Base-by-base conservation (phyloP, 1,140 invertebrate species). In the Brachionus plicatilis region DNA sequence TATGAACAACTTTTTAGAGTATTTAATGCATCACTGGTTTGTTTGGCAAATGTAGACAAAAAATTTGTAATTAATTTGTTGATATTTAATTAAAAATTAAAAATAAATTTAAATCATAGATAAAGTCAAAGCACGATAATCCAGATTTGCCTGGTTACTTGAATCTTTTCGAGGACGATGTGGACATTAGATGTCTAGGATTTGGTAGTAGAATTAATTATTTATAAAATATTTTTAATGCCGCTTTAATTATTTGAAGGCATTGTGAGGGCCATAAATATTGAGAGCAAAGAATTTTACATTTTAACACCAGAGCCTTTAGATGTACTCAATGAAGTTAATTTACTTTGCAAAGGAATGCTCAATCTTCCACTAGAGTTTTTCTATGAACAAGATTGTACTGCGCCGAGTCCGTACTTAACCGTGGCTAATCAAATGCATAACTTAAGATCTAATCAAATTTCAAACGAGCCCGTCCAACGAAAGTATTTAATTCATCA, bases 21-120 rank as follows among this genome's bases (percentile, higher is more conserved):
- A 29, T 78, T 90, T 14, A 88, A 89, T 86, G 88, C 87, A n/a
- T 87, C 85, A 65, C 66, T 89, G 20, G 89, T 90, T 17, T 88
- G 87, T 17, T 85, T 90, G 37, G 89, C 87, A 84, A 43, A 83
- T 14, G 86, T 87, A 29, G 85, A 88, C 72, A 27, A 86, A 24
- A 78, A 85, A 43, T 41, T 85, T 85, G 86, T 87, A 85, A 80
- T 85, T 85, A 27, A 41, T 75, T 45, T 41, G 43, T 24, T 43
- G 3, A 24, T 20, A 37, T 75, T 24, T 24, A 75, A 37, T 29
- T 70, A 68, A 3, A 27, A 20, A 41, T 72, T n/a, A 17, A 17
- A 41, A 11, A 11, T 43, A 17, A 37, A 17, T 43, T 75, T 75
- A 17, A 41, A 24, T 43, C 24, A 20, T 8, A 76, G 72, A 76